A percentile compares a stretch with the other conserved stretches of the same genome.
Evolutionary conservation across 2,888 invertebrate genomes (phyloP).

Genomic region (Chelonus formosanus): DNA sequence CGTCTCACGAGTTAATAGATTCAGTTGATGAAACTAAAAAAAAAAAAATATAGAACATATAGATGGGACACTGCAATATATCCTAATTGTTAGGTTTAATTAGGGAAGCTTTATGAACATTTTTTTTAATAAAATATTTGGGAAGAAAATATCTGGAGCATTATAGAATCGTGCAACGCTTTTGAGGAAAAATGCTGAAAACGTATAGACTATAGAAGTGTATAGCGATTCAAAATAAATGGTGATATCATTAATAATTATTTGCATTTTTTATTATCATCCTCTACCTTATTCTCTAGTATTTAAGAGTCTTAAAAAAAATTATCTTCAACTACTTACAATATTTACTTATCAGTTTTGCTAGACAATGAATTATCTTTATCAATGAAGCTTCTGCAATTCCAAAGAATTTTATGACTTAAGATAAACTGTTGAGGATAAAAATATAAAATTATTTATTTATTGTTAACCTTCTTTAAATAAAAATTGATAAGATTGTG

Average conservation of each 20-base stretch:
- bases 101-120: slow-evolving; percentile 58
- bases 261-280: slow-evolving; percentile 7
- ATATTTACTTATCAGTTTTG: too few species aligned
- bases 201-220: slow-evolving; percentile 49
- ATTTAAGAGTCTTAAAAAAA: too few species aligned
- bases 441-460: too few species aligned
- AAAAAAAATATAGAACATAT: slow-evolving; percentile 39
- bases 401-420: too few species aligned
- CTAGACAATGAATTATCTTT: too few species aligned
- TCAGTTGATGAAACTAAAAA: slow-evolving; percentile 7
- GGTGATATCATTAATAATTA: slow-evolving; percentile 51
- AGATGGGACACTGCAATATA: slow-evolving; percentile 65
- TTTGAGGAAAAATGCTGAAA: slow-evolving; percentile 1
- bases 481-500: too few species aligned
- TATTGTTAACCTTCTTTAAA: too few species aligned
- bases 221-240: slow-evolving; percentile 62
- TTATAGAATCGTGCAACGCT: slow-evolving; percentile 1
- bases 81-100: slow-evolving; percentile 60
- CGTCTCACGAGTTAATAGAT: slow-evolving; percentile 18
- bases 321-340: too few species aligned
- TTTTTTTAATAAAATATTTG: slow-evolving; percentile 37
- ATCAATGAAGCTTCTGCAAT: too few species aligned
- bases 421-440: too few species aligned
- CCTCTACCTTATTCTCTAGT: not conserved
- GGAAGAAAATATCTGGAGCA: slow-evolving; percentile 7